phyloP scores from a whole-genome alignment of 1,140 invertebrate species.

The Drosophila willistoni region DNA sequence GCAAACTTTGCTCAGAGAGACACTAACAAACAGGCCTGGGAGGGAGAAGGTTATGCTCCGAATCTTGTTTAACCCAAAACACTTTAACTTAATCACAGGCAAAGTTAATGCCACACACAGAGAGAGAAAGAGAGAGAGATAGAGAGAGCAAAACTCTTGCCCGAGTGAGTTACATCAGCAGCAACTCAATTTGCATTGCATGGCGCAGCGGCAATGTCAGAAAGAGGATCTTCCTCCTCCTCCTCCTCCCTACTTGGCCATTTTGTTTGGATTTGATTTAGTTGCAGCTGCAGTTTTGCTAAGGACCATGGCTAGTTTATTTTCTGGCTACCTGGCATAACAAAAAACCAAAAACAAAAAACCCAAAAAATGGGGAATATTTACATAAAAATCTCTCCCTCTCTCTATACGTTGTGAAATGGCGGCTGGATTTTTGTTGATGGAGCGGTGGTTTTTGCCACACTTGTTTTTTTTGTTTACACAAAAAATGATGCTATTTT shows the following conservation, averaged over 20 bases:
- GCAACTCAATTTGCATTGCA: conserved; percentile 70
- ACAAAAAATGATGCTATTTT: conserved; percentile 53
- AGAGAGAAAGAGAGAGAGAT: too few species aligned
- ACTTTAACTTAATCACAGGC: conserved; percentile 60
- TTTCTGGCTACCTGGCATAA: conserved; percentile 54
- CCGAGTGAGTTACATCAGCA: conserved; percentile 33
- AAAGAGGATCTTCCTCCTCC: neutral
- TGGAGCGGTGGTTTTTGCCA: neutral
- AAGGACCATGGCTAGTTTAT: conserved; percentile 52
- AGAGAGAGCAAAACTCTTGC: conserved; percentile 3
- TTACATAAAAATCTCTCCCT: conserved; percentile 69
- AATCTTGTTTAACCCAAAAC: conserved; percentile 39
- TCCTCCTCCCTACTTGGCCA: neutral
- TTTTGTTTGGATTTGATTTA: conserved; percentile 78
- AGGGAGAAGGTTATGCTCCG: conserved; percentile 16
- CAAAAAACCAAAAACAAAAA: neutral
- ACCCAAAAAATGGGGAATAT: conserved; percentile 45
- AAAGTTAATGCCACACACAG: conserved; percentile 26
- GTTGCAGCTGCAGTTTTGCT: conserved; percentile 36
- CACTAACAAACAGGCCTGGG: too few species aligned
- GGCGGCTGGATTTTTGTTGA: neutral
- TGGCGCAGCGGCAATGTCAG: conserved; percentile 21
- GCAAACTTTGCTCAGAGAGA: conserved; percentile 4
- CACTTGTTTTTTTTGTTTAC: conserved; percentile 9
- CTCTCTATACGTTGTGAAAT: too few species aligned